These are phyloP conservation scores for Poeciliopsis prolifica DNA, from an alignment of 2,113 vertebrate genomes.

Conservation along the genomic window DNA sequence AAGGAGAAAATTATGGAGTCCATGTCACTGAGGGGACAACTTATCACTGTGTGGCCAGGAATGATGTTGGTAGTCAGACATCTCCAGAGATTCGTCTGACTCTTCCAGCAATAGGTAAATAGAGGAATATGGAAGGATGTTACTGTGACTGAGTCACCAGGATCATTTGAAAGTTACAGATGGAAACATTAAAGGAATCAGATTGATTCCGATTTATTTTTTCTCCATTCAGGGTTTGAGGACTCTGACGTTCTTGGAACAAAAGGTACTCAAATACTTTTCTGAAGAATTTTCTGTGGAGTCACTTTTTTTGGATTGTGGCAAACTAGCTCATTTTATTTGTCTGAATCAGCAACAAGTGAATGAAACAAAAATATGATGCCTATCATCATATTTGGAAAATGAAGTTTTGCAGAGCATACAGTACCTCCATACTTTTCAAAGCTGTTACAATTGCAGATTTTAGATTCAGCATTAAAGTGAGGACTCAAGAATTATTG, in stretches of 20 bases:
- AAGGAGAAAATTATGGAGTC: slow-evolving; percentile 5
- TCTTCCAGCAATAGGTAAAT: background rate
- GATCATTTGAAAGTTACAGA: background rate
- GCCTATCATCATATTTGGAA: background rate
- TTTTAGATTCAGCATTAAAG: background rate
- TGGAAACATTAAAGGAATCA: background rate
- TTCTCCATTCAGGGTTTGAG: background rate
- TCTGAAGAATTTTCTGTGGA: no score
- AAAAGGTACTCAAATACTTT: background rate
- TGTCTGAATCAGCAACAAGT: background rate
- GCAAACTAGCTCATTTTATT: background rate
- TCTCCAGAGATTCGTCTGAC: background rate
- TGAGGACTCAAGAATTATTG: background rate
- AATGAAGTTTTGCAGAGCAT: background rate
- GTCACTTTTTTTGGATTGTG: no score
- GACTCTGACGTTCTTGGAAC: background rate
- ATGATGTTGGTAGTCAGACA: background rate
- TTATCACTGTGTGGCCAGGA: slow-evolving; percentile 5
- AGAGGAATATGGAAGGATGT: no score
- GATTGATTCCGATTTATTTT: background rate
- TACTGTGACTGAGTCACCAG: background rate
- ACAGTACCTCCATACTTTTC: background rate
- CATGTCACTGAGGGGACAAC: background rate
- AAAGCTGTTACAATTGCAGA: background rate
- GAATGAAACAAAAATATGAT: no score